A percentile compares a stretch with the other conserved stretches of the same genome.
Evolutionary conservation across 2,888 invertebrate species (phyloP).

Genomic region (Amiota minor): DNA sequence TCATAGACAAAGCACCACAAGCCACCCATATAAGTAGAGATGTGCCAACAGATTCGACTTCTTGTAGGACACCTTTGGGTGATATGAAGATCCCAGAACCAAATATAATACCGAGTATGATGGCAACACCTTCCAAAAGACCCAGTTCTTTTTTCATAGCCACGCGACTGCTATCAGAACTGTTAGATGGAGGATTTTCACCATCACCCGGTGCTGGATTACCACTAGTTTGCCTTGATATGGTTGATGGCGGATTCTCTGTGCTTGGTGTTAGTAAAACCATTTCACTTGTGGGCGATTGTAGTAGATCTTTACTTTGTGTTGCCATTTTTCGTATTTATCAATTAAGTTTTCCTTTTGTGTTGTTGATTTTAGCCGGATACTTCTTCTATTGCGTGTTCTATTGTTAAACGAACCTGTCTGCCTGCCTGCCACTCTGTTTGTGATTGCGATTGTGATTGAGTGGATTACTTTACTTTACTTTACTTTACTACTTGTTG

Average conservation of each 20-base stretch:
- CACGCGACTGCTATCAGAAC: slow-evolving; percentile 73
- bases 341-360: too few relatives aligned
- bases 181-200: slow-evolving; percentile 51
- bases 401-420: too few relatives aligned
- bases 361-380: too few relatives aligned
- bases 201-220: slow-evolving; percentile 22
- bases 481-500: too few relatives aligned
- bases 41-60: slow-evolving; percentile 92
- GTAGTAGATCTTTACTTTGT: slow-evolving; percentile 49
- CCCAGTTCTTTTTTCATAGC: slow-evolving; percentile 92
- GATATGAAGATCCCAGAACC: slow-evolving; percentile 98
- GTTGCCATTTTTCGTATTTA: slow-evolving; percentile 50
- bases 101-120: slow-evolving; percentile 94
- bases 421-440: too few relatives aligned
- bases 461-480: too few relatives aligned
- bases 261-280: slow-evolving; percentile 69
- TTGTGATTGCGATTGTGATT: too few relatives aligned
- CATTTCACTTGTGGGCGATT: slow-evolving; percentile 72
- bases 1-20: slow-evolving; percentile 90
- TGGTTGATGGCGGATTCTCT: slow-evolving; percentile 55
- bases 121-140: slow-evolving; percentile 91
- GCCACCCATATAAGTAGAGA: slow-evolving; percentile 90
- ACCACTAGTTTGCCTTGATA: slow-evolving; percentile 31
- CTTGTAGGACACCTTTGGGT: slow-evolving; percentile 92
- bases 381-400: too few relatives aligned